Evolutionary conservation across 2,797 vertebrate genomes (phyloP), one percentile per base, ranked within the genome.

Genomic region (Typhlichthys subterraneus): DNA sequence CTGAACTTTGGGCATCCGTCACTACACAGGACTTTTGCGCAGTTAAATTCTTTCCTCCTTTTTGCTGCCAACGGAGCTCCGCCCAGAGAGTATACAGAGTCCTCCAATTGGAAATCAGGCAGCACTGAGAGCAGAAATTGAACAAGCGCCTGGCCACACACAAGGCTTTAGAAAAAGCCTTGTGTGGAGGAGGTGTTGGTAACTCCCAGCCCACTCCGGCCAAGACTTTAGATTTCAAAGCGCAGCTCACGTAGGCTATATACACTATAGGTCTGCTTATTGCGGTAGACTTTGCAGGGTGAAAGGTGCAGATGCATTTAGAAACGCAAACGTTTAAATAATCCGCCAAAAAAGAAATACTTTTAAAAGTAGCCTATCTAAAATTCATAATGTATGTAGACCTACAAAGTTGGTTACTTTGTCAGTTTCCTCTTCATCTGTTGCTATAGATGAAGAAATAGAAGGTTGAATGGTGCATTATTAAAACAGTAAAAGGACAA

Each of bases 1-100:
- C 93, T 93, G 91, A 92, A 96, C 94, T 95, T 95, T 94, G 93
- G 93, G 95, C 94, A 96, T 96, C 95, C 93, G 95, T 95, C 94
- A 94, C 92, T 92, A 83, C 90, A 91, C 85, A 94, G 90, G 46
- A 64, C 58, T 96, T 95, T 96, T 95, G 96, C 95, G 93, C 93
- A 94, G 95, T 95, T 94, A 92, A 88, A 91, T 89, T 92, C 88
- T 93, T 93, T 91, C 91, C 88, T 88, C 79, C 85, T 84, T 93
- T 92, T 90, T 89, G 89, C 86, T 91, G 84, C 77, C 80, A 67
- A 82, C 53, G 70, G 73, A 72, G 91, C 95, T 88, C 94, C 96
- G 90, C 95, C 96, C 57, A 2, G 63, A 64, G 67, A 63, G 66
- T 11, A 61, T 57, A 19, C 55, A 38, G 23, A 19, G 45, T 49